A percentile compares a stretch with the other conserved stretches of the same genome.
Conservation (phyloP, 2,888 invertebrate species). For the Drosophila limbata region DNA sequence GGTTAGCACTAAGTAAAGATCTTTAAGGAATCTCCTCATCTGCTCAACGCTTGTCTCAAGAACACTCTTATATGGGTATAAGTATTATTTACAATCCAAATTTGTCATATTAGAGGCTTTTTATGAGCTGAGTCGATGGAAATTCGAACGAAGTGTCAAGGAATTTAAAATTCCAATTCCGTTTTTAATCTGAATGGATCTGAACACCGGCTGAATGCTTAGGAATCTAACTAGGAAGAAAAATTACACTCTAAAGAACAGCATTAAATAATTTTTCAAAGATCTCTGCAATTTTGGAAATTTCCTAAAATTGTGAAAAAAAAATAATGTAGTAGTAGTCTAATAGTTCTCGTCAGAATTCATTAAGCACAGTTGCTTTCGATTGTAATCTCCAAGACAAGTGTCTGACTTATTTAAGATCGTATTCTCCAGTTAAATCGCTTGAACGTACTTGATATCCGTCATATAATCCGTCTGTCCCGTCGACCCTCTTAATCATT, state of each 20-base stretch:
- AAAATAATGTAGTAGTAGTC: background rate
- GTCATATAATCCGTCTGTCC: constrained; percentile 2
- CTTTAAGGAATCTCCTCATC: constrained; percentile 7
- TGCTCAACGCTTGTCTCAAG: background rate
- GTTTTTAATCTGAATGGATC: background rate
- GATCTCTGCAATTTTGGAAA: background rate
- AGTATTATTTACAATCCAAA: constrained; percentile 35
- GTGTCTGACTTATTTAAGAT: background rate
- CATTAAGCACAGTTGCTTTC: constrained; percentile 1
- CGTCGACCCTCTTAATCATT: constrained; percentile 42
- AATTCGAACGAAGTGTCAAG: background rate
- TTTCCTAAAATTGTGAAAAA: background rate
- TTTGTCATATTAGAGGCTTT: constrained; percentile 8
- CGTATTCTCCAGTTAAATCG: background rate
- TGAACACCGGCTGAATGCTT: background rate
- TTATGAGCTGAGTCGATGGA: constrained; percentile 10
- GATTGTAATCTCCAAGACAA: constrained; percentile 12
- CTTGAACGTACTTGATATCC: constrained; percentile 11
- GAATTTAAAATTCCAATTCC: background rate
- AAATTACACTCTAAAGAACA: background rate
- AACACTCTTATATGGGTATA: constrained; percentile 18
- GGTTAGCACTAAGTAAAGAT: constrained; percentile 38
- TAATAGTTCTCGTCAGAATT: background rate
- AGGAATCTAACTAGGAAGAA: too few species aligned
- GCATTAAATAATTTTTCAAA: background rate